phyloP scores from a whole-genome alignment of 2,888 invertebrate species.

The Stenurella melanura region DNA sequence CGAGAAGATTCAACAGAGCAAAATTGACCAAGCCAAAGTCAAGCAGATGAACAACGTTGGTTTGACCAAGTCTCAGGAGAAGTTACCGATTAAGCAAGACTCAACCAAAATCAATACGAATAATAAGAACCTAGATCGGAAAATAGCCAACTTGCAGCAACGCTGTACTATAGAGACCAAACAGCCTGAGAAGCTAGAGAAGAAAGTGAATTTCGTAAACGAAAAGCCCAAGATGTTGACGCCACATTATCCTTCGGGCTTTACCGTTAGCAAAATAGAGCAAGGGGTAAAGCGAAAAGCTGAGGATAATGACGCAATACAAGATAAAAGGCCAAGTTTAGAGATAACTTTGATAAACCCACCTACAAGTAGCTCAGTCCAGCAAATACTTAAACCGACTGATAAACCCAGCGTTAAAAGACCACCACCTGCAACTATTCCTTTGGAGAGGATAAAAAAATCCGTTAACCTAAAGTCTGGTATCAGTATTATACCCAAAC shows the following conservation, averaged over 20 bases:
- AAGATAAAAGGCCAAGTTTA: slow-evolving; percentile 69
- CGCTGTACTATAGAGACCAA: slow-evolving; percentile 67
- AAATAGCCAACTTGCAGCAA: slow-evolving; percentile 68
- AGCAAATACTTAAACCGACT: slow-evolving; percentile 47
- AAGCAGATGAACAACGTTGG: slow-evolving; percentile 41
- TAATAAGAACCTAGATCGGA: slow-evolving; percentile 59
- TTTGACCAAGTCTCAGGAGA: slow-evolving; percentile 39
- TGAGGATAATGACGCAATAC: slow-evolving; percentile 57
- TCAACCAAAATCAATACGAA: slow-evolving; percentile 55
- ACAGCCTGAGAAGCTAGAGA: slow-evolving; percentile 53
- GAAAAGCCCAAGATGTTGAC: slow-evolving; percentile 54
- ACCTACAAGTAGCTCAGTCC: slow-evolving; percentile 48
- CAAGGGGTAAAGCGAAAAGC: slow-evolving; percentile 68
- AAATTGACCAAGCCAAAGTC: slow-evolving; percentile 53
- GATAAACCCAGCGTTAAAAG: slow-evolving; percentile 67
- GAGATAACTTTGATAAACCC: slow-evolving; percentile 71
- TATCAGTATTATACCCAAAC: slow-evolving; percentile 68
- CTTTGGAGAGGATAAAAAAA: slow-evolving; percentile 74
- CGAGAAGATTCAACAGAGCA: slow-evolving; percentile 55
- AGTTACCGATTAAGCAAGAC: slow-evolving; percentile 50
- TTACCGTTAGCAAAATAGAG: slow-evolving; percentile 73
- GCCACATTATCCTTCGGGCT: slow-evolving; percentile 65
- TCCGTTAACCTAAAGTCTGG: slow-evolving; percentile 66
- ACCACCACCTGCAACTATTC: slow-evolving; percentile 76
- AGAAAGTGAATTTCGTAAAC: slow-evolving; percentile 49